A percentile compares a stretch with the other conserved stretches of the same genome.
phyloP scores from a whole-genome alignment of 2,113 vertebrate species.

The Anolis sagrei region DNA sequence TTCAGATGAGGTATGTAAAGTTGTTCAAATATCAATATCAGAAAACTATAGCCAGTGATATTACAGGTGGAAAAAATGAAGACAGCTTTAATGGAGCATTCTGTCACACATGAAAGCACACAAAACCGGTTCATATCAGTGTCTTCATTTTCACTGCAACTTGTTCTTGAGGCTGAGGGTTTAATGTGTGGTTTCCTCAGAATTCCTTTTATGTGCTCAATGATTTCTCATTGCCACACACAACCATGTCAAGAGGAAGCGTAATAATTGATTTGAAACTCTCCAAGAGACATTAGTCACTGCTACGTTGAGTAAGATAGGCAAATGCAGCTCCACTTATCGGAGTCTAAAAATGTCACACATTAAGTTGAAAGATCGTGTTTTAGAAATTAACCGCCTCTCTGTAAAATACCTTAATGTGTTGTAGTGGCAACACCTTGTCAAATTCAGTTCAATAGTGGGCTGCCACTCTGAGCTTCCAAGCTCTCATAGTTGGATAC shows the following conservation, averaged over 20 bases:
- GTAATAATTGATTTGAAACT: neutral
- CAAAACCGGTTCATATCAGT: neutral
- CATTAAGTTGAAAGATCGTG: neutral
- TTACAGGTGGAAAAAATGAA: neutral
- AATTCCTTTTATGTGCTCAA: slow-evolving; percentile 6
- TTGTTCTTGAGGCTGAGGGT: slow-evolving; percentile 1
- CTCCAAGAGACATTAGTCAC: neutral
- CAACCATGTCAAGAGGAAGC: neutral
- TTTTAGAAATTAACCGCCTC: slow-evolving; percentile 35
- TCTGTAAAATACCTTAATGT: slow-evolving; percentile 27
- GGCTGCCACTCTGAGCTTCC: neutral
- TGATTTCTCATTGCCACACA: neutral
- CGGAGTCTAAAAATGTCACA: neutral
- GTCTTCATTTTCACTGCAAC: neutral
- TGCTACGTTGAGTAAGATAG: neutral
- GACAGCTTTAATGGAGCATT: neutral
- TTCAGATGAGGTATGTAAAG: neutral
- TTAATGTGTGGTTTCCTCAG: neutral
- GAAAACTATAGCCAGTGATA: neutral
- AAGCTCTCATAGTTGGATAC: neutral
- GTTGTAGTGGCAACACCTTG: neutral
- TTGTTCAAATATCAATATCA: neutral
- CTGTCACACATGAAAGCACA: neutral
- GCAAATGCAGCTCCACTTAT: slow-evolving; percentile 20
- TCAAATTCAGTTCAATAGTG: neutral